phyloP scores from a whole-genome alignment of 2,888 invertebrate species.

The Tachina fera region DNA sequence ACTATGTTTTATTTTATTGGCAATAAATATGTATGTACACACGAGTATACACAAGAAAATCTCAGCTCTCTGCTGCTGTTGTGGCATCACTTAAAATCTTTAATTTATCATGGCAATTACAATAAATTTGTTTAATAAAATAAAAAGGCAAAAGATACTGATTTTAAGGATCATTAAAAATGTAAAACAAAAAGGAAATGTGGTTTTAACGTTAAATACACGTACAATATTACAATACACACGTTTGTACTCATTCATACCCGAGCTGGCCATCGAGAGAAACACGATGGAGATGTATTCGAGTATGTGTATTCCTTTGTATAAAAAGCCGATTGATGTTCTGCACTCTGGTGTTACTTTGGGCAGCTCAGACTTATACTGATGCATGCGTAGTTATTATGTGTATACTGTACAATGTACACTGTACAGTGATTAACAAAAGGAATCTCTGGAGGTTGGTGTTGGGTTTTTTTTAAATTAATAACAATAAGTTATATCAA shows the following conservation, averaged over 20 bases:
- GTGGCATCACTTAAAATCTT: constrained; percentile 64
- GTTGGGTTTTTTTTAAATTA: too few species aligned
- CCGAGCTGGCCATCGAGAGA: too few species aligned
- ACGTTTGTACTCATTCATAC: not conserved
- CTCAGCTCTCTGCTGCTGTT: constrained; percentile 19
- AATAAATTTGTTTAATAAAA: constrained; percentile 71
- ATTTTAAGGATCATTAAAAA: constrained; percentile 70
- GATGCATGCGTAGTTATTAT: not conserved
- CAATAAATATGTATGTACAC: constrained; percentile 13
- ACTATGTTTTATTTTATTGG: constrained; percentile 10
- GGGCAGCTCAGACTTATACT: too few species aligned
- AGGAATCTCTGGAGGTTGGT: not conserved
- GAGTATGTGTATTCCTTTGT: too few species aligned
- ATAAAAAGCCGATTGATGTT: too few species aligned
- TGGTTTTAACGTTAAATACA: constrained; percentile 61
- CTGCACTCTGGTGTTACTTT: too few species aligned
- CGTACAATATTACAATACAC: constrained; percentile 30
- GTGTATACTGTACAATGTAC: too few species aligned
- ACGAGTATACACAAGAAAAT: not conserved
- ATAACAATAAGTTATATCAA: too few species aligned
- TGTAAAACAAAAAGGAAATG: constrained; percentile 65
- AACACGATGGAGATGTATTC: too few species aligned
- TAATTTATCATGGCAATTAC: constrained; percentile 69
- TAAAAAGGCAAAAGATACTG: constrained; percentile 59
- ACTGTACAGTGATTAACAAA: constrained; percentile 1